Evolutionary conservation across 2,797 vertebrate genomes (phyloP), one percentile per base, ranked within the genome.

Genomic region (Erethizon dorsatum): DNA sequence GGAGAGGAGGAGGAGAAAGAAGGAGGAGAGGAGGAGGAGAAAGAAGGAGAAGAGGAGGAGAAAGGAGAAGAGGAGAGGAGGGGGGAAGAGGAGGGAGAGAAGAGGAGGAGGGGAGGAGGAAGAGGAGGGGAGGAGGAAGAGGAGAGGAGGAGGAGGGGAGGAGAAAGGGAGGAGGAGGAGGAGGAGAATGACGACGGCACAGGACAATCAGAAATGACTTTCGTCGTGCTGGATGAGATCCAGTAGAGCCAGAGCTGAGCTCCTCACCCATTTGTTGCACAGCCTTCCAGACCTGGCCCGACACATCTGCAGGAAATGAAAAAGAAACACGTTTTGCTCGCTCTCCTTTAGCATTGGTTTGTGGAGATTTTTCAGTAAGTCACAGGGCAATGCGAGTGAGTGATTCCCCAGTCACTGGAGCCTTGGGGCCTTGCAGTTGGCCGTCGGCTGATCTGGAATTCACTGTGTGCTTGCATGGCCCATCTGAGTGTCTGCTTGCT

Each of bases 201-300:
- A 33, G 50, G 77, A 37, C 1, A 20, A 13, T 33, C 20, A 5
- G 83, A n/a, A 33, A n/a, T 14, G 61, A 7, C 5, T n/a, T 24
- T 7, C 2, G n/a, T 22, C 5, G 2, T 37, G 52, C 9, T 24
- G 47, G 65, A 80, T 3, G 17, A 6, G 3, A n/a, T 15, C 45
- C 0, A 20, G 12, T 0, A 9, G 28, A 24, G 9, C 26, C 78
- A 69, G 47, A 93, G 59, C 83, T 59, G 3, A 65, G 95, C 93
- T 82, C 98, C 98, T 99, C 97, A 99, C 99, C 98, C 95, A 0
- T 95, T 97, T 17, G 4, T 37, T 80, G 95, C 77, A 96, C 99
- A 99, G 91, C 98, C 99, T 88, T 98, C 98, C 59, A 99, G 98
- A 96, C 99, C 99, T 67, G 99, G 99, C 20, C 99, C 99, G 20